Percentiles rank a stretch among this genome's conserved stretches.
Evolutionary conservation across 2,888 invertebrate species (phyloP).

Genomic region (Eristalinus aeneus): DNA sequence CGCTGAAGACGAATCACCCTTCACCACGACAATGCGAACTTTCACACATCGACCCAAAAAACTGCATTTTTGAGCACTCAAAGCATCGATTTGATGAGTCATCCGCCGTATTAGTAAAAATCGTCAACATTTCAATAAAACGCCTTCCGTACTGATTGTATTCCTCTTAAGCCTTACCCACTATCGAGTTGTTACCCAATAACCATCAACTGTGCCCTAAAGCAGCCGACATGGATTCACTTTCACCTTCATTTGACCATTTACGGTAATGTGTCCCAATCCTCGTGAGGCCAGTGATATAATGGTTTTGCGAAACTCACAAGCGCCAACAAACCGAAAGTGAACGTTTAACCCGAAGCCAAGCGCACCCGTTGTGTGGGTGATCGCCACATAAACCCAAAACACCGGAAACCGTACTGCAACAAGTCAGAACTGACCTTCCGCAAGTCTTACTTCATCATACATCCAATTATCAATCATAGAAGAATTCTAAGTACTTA

Average conservation of each 20-base stretch:
- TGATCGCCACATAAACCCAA: not conserved
- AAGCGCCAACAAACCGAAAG: not conserved
- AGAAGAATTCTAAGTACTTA: not conserved
- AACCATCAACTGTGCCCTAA: not conserved
- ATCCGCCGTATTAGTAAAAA: too few relatives aligned
- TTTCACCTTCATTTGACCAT: not conserved
- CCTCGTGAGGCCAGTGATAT: not conserved
- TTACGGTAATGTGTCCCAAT: not conserved
- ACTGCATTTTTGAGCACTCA: too few relatives aligned
- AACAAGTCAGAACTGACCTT: not conserved
- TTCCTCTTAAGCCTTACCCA: not conserved
- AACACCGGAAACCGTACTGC: not conserved
- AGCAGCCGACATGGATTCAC: not conserved
- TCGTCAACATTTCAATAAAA: too few relatives aligned
- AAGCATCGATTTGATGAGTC: too few relatives aligned
- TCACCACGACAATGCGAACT: too few relatives aligned
- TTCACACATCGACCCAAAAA: too few relatives aligned
- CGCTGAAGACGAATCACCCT: too few relatives aligned
- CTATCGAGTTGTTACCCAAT: not conserved
- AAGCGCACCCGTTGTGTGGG: not conserved
- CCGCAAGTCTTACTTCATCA: not conserved
- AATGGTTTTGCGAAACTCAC: not conserved
- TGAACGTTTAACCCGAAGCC: not conserved
- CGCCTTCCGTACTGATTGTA: not conserved
- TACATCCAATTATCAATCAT: not conserved